Base-by-base conservation (phyloP, 2,113 vertebrate genomes). In the Theristicus caerulescens region DNA sequence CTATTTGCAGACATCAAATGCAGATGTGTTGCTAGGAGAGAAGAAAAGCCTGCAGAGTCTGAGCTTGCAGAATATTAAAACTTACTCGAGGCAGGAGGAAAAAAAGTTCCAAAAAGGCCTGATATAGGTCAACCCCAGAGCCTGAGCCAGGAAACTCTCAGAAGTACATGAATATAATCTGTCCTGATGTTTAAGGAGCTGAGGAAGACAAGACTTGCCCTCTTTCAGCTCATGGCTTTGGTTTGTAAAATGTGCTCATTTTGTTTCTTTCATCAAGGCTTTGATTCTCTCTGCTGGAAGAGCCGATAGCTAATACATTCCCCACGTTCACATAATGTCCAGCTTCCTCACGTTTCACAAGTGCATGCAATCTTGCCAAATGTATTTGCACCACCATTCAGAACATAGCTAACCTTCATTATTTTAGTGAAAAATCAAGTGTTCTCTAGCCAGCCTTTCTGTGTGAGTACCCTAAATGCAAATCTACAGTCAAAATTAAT, bases 361-460 rank as follows among this genome's bases (percentile, higher is more conserved):
- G 29, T 20, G 34, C 1, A 1, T 7, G 8, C 3, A 4, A 26
- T 57, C 34, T 58, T 86, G n/a, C 32, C 1, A 0, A 40, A 26
- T 2, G 10, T 71, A 19, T 52, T 90, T 0, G 0, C n/a, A 51
- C 29, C 26, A 40, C 31, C 51, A 42, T 59, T 71, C 10, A 40
- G 1, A 78, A 71, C 10, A 29, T 21, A 74, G 42, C 11, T 44
- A 58, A 34, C 6, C 21, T 58, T 55, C 21, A 9, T 0, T 0
- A 57, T 66, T 66, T 88, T 6, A 70, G 36, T 61, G 73, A 78
- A 77, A 82, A 87, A 51, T 36, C 72, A 64, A 67, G 11, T 21
- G 16, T 51, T 85, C 59, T 85, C 47, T 51, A 70, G 65, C 15
- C 73, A 88, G 34, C 20, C 58, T 92, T 87, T 52, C 34, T 72